A percentile compares a stretch with the other conserved stretches of the same genome.
Conservation (phyloP, 37 sponge, comb jelly and placozoan genomes). For the Diacarnus erythraeanus region DNA sequence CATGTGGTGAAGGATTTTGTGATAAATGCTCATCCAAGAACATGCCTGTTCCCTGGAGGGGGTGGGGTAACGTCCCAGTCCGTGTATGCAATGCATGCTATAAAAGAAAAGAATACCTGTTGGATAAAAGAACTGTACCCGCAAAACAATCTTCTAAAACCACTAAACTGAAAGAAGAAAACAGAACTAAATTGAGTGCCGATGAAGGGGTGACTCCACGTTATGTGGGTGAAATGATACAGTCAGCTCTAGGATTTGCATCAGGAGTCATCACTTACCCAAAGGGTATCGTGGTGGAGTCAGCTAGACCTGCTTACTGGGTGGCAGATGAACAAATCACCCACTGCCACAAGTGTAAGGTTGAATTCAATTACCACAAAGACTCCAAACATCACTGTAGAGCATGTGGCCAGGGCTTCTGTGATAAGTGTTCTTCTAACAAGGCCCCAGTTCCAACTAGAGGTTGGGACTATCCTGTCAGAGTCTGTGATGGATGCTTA, state of each 20-base stretch:
- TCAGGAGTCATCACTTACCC: constrained; percentile 66
- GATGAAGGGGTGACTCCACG: constrained; percentile 62
- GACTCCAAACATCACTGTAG: constrained; percentile 86
- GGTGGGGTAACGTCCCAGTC: constrained; percentile 87
- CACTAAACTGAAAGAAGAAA: background rate
- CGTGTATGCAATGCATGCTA: constrained; percentile 89
- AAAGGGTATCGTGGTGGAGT: constrained; percentile 65
- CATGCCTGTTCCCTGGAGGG: constrained; percentile 91
- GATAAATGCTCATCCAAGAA: constrained; percentile 62
- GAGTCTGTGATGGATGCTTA: constrained; percentile 85
- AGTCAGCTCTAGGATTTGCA: constrained; percentile 55
- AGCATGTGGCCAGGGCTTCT: constrained; percentile 90
- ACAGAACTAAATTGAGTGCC: background rate
- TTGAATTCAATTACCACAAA: constrained; percentile 37
- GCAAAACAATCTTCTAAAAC: background rate
- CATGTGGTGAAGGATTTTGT: constrained; percentile 94
- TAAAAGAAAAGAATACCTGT: background rate
- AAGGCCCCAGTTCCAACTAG: constrained; percentile 65
- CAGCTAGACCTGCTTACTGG: constrained; percentile 92
- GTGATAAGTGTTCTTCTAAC: constrained; percentile 77
- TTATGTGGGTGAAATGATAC: constrained; percentile 73
- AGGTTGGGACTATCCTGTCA: constrained; percentile 92
- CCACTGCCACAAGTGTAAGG: constrained; percentile 64
- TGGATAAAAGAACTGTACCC: background rate
- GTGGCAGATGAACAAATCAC: constrained; percentile 72